phyloP scores from a whole-genome alignment of 53 echinoderm and acorn worm species.

The Antedon mediterranea region DNA sequence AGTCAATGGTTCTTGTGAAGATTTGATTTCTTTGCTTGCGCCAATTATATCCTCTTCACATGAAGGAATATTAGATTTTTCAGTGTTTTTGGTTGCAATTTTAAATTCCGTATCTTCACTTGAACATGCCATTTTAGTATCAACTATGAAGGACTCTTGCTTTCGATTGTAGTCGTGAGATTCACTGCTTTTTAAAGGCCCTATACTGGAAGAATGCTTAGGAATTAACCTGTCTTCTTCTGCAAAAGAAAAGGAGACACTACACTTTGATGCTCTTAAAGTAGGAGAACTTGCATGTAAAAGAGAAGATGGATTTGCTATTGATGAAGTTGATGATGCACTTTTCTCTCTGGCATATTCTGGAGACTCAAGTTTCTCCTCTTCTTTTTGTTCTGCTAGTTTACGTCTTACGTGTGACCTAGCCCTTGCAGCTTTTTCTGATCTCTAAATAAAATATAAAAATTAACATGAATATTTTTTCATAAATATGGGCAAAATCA shows the following conservation, averaged over 20 bases:
- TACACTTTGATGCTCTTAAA: background rate
- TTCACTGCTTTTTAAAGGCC: too few relatives aligned
- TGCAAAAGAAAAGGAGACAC: background rate
- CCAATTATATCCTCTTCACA: background rate
- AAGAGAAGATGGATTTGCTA: background rate
- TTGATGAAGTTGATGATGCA: background rate
- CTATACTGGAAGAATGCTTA: background rate
- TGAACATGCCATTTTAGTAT: too few relatives aligned
- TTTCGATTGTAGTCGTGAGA: too few relatives aligned
- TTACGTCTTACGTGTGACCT: constrained; percentile 40
- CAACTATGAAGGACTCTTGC: too few relatives aligned
- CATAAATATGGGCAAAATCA: too few relatives aligned
- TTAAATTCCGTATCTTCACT: too few relatives aligned
- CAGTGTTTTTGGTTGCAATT: too few relatives aligned
- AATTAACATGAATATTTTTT: background rate
- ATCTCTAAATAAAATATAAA: constrained; percentile 57
- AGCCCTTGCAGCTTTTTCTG: constrained; percentile 45
- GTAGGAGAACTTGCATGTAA: too few relatives aligned
- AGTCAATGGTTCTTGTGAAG: background rate
- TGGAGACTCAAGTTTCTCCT: background rate
- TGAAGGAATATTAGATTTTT: too few relatives aligned
- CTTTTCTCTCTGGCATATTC: background rate
- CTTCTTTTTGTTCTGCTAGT: constrained; percentile 30
- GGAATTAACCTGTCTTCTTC: constrained; percentile 7
- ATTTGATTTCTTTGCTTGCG: background rate